A percentile compares a stretch with the other conserved stretches of the same genome.
Evolutionary conservation across 2,888 invertebrate genomes (phyloP).

Genomic region (Apoda limacodes): DNA sequence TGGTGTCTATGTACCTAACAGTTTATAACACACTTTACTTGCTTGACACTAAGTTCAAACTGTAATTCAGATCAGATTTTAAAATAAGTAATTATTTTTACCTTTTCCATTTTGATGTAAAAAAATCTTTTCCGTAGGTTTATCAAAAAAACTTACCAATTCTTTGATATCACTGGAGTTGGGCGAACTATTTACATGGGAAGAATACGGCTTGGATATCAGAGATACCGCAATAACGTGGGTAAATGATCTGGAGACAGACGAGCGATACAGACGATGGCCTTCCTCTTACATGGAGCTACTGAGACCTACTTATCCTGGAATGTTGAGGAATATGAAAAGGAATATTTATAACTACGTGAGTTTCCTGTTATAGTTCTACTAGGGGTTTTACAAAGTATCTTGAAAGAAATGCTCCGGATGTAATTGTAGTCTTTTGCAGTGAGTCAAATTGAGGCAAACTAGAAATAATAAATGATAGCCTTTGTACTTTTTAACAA

Average conservation of each 20-base stretch:
- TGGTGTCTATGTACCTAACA: too few species aligned
- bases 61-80: too few species aligned
- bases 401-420: too few species aligned
- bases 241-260: constrained; percentile 95
- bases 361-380: constrained; percentile 34
- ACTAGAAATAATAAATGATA: too few species aligned
- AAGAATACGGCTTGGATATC: constrained; percentile 94
- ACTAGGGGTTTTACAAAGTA: too few species aligned
- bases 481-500: too few species aligned
- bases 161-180: constrained; percentile 79
- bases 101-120: too few species aligned
- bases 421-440: too few species aligned
- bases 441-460: too few species aligned
- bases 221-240: constrained; percentile 93
- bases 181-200: constrained; percentile 65
- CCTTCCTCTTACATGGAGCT: constrained; percentile 89
- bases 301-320: constrained; percentile 96
- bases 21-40: too few species aligned
- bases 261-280: constrained; percentile 91
- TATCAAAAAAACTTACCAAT: constrained; percentile 73
- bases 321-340: constrained; percentile 91
- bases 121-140: constrained; percentile 48
- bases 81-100: too few species aligned
- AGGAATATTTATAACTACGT: constrained; percentile 89
- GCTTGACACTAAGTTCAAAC: too few species aligned